Base-by-base conservation (phyloP, 2,113 vertebrate species). In the Cephalopterus ornatus region DNA sequence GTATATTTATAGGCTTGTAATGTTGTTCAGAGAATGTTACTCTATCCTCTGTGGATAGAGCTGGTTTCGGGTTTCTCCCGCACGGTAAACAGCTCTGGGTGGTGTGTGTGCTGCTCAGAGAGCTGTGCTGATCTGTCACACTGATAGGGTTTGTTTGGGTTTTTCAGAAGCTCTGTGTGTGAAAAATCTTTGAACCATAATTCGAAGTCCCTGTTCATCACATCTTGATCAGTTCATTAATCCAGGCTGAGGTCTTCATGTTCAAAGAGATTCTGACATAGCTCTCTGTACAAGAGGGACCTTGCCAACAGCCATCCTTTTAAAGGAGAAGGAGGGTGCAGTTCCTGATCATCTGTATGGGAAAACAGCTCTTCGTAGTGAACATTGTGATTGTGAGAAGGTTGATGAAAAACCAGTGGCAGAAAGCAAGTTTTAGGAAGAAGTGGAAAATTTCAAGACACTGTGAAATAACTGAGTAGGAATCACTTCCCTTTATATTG, bases 1-100 rank as follows among this genome's bases (percentile, higher is more conserved):
- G 91, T 78, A 2, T 98, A 97, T 98, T 98, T 97, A 96, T 98
- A 97, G 97, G 74, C 62, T 85, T 59, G 93, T 78, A 52, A 56
- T 72, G 95, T 93, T 52, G 88, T 68, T 44, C n/a, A 33, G 89
- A 33, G 89, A 52, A 32, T 62, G 95, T 96, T 92, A 97, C 71
- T 32, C 91, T 95, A 96, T 70, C 97, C 96, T 96, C 58, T 26
- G 88, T 49, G 42, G 82, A 28, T 67, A 62, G 88, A 79, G 41
- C 26, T 9, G 37, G 98, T 80, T 91, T 98, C 93, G 3, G 39
- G 77, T 98, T 97, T 95, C 97, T 91, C 14, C n/a, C 68, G 70
- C 59, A 6, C n/a, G 70, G 93, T 96, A 94, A 91, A 83, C 68
- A 92, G 78, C 86, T 83, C 91, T 42, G 89, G 14, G 46, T 41